These are phyloP conservation scores for Bicyclus anynana DNA, from an alignment of 1,140 invertebrate species.

Conservation along the genomic window DNA sequence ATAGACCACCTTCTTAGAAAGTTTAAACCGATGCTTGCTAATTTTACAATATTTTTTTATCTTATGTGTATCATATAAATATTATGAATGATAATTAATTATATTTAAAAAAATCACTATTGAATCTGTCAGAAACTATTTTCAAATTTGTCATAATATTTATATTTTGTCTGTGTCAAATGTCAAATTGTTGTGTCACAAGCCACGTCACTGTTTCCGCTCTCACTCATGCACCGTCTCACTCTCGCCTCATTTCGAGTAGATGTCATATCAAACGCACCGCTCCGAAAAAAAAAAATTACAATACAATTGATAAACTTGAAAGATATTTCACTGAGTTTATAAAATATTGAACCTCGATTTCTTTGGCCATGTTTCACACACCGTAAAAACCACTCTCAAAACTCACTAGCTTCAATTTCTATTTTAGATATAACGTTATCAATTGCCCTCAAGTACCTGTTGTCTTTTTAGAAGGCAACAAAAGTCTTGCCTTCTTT, in stretches of 20 bases:
- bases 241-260: conserved; percentile 67
- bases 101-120: too few species aligned
- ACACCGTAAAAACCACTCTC: not conserved
- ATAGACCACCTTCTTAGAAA: conserved; percentile 11
- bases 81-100: conserved; percentile 14
- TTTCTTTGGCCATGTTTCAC: not conserved
- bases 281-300: conserved; percentile 26
- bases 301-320: not conserved
- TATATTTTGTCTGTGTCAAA: conserved; percentile 20
- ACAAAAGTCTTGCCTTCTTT: too few species aligned
- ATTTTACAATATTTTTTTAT: conserved; percentile 14
- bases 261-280: conserved; percentile 43
- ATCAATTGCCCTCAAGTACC: too few species aligned
- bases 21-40: conserved; percentile 12
- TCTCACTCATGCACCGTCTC: conserved; percentile 71
- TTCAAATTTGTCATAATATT: conserved; percentile 19
- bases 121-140: too few species aligned
- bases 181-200: conserved; percentile 41
- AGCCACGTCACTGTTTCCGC: conserved; percentile 72
- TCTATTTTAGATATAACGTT: not conserved
- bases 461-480: too few species aligned
- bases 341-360: not conserved
- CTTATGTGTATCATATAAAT: conserved; percentile 11
- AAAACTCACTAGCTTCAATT: not conserved
- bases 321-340: not conserved